Percentiles rank a stretch among this genome's conserved stretches.
These are phyloP conservation scores for Mustelus asterias DNA, from an alignment of 2,113 vertebrate species.

Conservation along the genomic window DNA sequence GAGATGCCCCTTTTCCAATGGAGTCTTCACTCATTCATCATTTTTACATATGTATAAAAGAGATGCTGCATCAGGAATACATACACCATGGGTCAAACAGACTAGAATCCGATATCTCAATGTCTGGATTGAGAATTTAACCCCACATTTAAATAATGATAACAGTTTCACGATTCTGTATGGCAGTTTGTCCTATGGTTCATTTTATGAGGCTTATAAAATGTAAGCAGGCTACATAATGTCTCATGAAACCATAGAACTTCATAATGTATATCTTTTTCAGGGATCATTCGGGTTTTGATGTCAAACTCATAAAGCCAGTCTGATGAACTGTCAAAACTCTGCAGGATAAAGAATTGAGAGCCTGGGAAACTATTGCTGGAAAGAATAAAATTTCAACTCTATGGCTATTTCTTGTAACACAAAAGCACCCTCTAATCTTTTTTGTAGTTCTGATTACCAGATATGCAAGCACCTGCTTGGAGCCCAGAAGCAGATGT, in stretches of 20 bases:
- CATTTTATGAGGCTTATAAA: conserved; percentile 30
- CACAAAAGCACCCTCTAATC: conserved; percentile 34
- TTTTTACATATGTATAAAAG: background rate
- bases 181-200: background rate
- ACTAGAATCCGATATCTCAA: background rate
- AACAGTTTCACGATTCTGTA: background rate
- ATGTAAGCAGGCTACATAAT: conserved; percentile 32
- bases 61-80: background rate
- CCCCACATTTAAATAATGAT: conserved; percentile 2
- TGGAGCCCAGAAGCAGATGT: conserved; percentile 30
- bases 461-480: conserved; percentile 37
- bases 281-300: conserved; percentile 35
- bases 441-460: conserved; percentile 37
- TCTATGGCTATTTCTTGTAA: conserved; percentile 33
- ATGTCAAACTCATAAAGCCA: conserved; percentile 36
- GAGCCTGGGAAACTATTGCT: conserved; percentile 34
- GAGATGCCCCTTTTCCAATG: background rate
- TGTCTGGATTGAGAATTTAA: background rate
- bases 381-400: conserved; percentile 37
- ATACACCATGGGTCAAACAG: background rate
- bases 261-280: conserved; percentile 25
- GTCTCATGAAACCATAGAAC: conserved; percentile 27
- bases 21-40: background rate
- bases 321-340: conserved; percentile 36
- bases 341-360: conserved; percentile 32